A percentile compares a stretch with the other conserved stretches of the same genome.
Conservation (phyloP, 2,113 vertebrate species). For the Arizona elegans region DNA sequence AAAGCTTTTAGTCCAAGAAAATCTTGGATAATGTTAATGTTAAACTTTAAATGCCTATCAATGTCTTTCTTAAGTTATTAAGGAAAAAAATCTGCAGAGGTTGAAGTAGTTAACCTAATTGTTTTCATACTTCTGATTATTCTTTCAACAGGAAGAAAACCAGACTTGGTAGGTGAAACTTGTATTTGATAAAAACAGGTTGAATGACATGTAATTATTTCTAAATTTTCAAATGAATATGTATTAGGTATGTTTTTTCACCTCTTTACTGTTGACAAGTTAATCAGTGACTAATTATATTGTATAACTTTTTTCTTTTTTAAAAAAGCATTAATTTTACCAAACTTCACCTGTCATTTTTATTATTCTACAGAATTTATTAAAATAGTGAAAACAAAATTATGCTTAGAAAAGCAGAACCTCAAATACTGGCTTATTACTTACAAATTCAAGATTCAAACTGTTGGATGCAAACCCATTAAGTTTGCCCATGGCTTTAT, state of each 20-base stretch:
- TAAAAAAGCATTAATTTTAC: background rate
- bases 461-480: background rate
- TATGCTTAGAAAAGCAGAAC: background rate
- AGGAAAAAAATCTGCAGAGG: background rate
- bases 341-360: background rate
- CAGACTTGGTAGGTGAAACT: background rate
- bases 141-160: background rate
- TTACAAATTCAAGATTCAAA: background rate
- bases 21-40: background rate
- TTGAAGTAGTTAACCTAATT: slow-evolving; percentile 1
- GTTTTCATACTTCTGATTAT: background rate
- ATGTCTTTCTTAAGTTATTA: background rate
- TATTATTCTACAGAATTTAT: background rate
- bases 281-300: slow-evolving; percentile 16
- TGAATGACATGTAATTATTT: slow-evolving; percentile 26
- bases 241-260: background rate
- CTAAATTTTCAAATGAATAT: slow-evolving; percentile 4
- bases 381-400: background rate
- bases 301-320: background rate
- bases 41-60: background rate
- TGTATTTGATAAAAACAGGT: slow-evolving; percentile 13
- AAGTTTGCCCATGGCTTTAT: background rate
- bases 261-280: slow-evolving; percentile 11
- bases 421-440: background rate
- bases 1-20: background rate